Evolutionary conservation across 2,797 vertebrate genomes (phyloP).

Genomic region (Phalloptychus januarius): DNA sequence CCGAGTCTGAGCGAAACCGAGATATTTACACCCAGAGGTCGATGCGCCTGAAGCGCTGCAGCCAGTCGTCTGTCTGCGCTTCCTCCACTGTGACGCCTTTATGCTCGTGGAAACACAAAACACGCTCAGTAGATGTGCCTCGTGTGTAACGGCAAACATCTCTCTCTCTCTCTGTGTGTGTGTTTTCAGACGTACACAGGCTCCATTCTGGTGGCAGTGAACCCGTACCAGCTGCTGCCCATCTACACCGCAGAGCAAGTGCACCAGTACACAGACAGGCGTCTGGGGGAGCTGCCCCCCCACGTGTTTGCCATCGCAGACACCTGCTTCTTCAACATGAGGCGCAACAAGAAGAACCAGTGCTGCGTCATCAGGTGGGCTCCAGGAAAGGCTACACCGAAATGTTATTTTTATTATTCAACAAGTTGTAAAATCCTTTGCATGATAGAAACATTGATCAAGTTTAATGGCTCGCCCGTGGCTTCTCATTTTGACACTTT

Average conservation of each 20-base stretch:
- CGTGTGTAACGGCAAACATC: constrained; percentile 29
- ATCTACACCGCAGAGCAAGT: constrained; percentile 92
- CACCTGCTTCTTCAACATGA: constrained; percentile 96
- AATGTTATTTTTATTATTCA: neutral
- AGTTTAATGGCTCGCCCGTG: neutral
- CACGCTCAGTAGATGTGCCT: constrained; percentile 7
- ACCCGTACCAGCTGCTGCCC: constrained; percentile 94
- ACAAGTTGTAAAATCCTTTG: neutral
- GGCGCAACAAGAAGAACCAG: constrained; percentile 86
- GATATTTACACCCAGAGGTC: neutral
- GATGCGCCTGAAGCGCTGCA: neutral
- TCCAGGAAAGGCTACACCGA: neutral
- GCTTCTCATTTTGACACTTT: neutral
- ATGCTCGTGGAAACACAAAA: constrained; percentile 15
- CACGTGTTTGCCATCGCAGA: constrained; percentile 95
- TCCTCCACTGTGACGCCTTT: constrained; percentile 27
- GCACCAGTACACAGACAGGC: constrained; percentile 85
- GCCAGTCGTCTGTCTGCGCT: neutral
- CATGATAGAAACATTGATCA: neutral
- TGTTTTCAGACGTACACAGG: constrained; percentile 91
- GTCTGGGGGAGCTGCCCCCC: constrained; percentile 91
- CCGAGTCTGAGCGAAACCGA: constrained; percentile 10
- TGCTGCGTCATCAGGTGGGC: constrained; percentile 95
- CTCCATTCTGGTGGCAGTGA: constrained; percentile 95
- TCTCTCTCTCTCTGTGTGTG: constrained; percentile 16